Percentiles rank a stretch among this genome's conserved stretches.
These are phyloP conservation scores for Pachypeltis micranthus DNA, from an alignment of 1,140 invertebrate genomes.

Conservation along the genomic window DNA sequence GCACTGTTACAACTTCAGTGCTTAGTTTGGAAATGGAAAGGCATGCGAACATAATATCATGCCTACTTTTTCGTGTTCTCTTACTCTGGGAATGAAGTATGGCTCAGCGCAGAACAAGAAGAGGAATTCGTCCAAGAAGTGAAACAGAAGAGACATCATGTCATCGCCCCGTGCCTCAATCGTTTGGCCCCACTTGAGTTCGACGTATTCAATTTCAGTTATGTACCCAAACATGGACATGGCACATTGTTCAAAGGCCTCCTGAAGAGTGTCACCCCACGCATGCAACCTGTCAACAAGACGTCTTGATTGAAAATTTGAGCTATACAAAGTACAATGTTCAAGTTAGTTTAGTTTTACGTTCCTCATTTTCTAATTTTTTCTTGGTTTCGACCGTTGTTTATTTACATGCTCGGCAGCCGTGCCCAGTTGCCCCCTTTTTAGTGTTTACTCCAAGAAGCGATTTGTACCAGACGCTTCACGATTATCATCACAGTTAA, in stretches of 20 bases:
- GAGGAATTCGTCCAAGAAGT: slow-evolving; percentile 90
- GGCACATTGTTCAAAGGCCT: slow-evolving; percentile 91
- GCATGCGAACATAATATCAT: too few species aligned
- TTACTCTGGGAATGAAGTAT: slow-evolving; percentile 56
- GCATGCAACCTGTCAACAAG: slow-evolving; percentile 70
- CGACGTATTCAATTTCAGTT: slow-evolving; percentile 80
- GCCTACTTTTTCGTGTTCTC: neutral
- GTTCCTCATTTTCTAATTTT: neutral
- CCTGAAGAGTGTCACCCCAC: slow-evolving; percentile 78
- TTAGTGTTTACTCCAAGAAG: neutral
- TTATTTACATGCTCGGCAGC: too few species aligned
- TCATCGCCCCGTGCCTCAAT: slow-evolving; percentile 69
- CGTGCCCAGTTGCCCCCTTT: too few species aligned
- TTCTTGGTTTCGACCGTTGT: neutral
- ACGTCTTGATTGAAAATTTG: slow-evolving; percentile 21
- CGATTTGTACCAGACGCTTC: too few species aligned
- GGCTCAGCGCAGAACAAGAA: slow-evolving; percentile 89
- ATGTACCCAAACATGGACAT: slow-evolving; percentile 96
- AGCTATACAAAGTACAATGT: slow-evolving; percentile 2
- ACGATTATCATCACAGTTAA: too few species aligned
- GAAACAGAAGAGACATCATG: slow-evolving; percentile 74
- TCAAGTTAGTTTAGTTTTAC: slow-evolving; percentile 6
- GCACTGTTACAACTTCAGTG: too few species aligned
- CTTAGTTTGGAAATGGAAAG: too few species aligned
- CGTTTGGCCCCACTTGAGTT: slow-evolving; percentile 62